Evolutionary conservation across 2,888 invertebrate species (phyloP).

Genomic region (Diaperis boleti): DNA sequence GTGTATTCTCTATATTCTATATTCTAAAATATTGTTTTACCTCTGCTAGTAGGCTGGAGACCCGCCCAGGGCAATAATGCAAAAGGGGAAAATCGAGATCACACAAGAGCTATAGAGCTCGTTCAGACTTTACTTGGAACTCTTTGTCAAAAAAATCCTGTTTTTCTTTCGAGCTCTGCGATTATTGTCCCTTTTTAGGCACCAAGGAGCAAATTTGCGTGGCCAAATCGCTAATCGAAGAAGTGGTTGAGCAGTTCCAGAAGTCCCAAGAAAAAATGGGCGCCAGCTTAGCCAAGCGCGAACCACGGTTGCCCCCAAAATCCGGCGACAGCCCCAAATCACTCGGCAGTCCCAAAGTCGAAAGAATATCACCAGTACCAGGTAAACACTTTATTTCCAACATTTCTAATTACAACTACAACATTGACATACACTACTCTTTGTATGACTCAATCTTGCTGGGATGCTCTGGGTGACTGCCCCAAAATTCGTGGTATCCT

Average conservation of each 20-base stretch:
- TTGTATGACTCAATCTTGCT: background rate
- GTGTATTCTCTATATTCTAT: no score
- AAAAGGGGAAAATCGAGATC: no score
- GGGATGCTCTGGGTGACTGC: slow-evolving; percentile 3
- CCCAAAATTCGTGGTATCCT: slow-evolving; percentile 4
- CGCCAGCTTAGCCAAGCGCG: slow-evolving; percentile 67
- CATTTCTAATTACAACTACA: slow-evolving; percentile 13
- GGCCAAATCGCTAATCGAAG: slow-evolving; percentile 80
- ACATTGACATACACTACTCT: background rate
- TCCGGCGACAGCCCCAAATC: slow-evolving; percentile 45
- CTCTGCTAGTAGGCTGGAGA: no score
- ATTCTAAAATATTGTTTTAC: no score
- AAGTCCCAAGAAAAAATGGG: slow-evolving; percentile 65
- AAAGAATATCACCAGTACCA: slow-evolving; percentile 59
- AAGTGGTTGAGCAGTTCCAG: slow-evolving; percentile 73
- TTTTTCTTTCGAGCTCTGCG: no score
- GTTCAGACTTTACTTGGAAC: no score
- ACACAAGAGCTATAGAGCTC: no score
- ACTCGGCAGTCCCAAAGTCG: slow-evolving; percentile 57
- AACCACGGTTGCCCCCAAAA: slow-evolving; percentile 66
- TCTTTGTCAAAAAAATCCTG: no score
- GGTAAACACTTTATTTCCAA: slow-evolving; percentile 48
- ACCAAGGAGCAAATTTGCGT: slow-evolving; percentile 80
- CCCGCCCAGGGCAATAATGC: no score
- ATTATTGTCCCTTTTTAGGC: slow-evolving; percentile 66